phyloP scores from a whole-genome alignment of 2,113 vertebrate genomes.

The Pleuronectes platessa region DNA sequence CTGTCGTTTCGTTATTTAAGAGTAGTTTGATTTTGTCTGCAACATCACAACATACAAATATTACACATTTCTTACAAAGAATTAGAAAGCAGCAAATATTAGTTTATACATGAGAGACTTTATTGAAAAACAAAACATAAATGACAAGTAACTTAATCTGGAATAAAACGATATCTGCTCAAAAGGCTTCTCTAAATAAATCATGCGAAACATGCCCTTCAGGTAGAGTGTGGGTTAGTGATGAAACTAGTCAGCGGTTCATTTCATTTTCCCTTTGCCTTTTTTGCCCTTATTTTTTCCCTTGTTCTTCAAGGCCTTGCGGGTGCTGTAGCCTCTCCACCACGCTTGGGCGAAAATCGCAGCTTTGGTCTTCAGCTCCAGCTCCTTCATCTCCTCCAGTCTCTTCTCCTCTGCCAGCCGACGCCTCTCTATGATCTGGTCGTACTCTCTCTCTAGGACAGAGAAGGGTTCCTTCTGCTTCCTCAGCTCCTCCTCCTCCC shows the following conservation, averaged over 20 bases:
- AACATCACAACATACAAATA: not conserved
- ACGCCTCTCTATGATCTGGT: slow-evolving; percentile 83
- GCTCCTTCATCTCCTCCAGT: slow-evolving; percentile 74
- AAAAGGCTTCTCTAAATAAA: not conserved
- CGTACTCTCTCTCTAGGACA: slow-evolving; percentile 80
- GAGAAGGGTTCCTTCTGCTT: slow-evolving; percentile 73
- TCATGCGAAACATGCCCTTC: not conserved
- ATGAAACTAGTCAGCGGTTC: not conserved
- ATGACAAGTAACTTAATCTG: not conserved
- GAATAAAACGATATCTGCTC: not conserved
- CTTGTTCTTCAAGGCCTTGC: slow-evolving; percentile 80
- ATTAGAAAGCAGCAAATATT: not conserved
- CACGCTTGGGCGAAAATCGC: slow-evolving; percentile 85
- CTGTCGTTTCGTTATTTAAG: not conserved
- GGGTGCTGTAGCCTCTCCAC: slow-evolving; percentile 88
- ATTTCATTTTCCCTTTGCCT: slow-evolving; percentile 72
- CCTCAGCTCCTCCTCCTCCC: slow-evolving; percentile 81
- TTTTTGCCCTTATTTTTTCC: slow-evolving; percentile 77
- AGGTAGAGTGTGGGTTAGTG: not conserved
- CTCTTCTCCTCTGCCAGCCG: slow-evolving; percentile 68
- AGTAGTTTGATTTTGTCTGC: not conserved
- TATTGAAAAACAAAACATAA: not conserved
- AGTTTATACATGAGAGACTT: no score
- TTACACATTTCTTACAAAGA: no score
- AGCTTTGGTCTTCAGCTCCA: slow-evolving; percentile 77